Evolutionary conservation across 2,797 vertebrate genomes (phyloP).

Genomic region (Periophthalmus magnuspinnatus): DNA sequence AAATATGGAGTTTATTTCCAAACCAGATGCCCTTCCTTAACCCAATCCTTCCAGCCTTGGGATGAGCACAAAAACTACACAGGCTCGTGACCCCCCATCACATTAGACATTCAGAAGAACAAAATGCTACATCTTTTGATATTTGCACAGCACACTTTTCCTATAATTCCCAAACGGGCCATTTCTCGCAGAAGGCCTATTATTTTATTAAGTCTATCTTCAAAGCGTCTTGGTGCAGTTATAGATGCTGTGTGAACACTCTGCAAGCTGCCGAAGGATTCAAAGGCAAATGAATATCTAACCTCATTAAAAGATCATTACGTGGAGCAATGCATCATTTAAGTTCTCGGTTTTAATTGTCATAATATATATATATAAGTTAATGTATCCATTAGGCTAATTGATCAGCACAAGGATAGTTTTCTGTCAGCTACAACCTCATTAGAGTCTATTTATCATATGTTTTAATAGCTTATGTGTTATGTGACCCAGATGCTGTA

Average conservation of each 20-base stretch:
- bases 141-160: constrained; percentile 29
- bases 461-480: constrained; percentile 57
- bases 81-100: neutral
- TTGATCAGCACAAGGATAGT: constrained; percentile 67
- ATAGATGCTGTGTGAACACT: constrained; percentile 42
- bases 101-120: neutral
- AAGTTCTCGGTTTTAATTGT: constrained; percentile 70
- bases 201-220: constrained; percentile 40
- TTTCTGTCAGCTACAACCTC: constrained; percentile 57
- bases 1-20: neutral
- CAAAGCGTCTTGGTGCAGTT: constrained; percentile 44
- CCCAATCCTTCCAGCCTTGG: neutral
- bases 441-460: constrained; percentile 66
- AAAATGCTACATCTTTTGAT: constrained; percentile 19
- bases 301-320: constrained; percentile 78
- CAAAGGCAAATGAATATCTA: constrained; percentile 66
- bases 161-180: constrained; percentile 15
- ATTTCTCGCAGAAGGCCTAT: constrained; percentile 4
- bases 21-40: neutral
- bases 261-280: constrained; percentile 61
- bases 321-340: constrained; percentile 73
- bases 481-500: constrained; percentile 24
- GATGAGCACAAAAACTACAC: neutral
- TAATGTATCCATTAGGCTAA: constrained; percentile 75
- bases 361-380: constrained; percentile 77